A percentile compares a stretch with the other conserved stretches of the same genome.
Evolutionary conservation across 2,113 vertebrate species (phyloP).

Genomic region (Pelodiscus sinensis): DNA sequence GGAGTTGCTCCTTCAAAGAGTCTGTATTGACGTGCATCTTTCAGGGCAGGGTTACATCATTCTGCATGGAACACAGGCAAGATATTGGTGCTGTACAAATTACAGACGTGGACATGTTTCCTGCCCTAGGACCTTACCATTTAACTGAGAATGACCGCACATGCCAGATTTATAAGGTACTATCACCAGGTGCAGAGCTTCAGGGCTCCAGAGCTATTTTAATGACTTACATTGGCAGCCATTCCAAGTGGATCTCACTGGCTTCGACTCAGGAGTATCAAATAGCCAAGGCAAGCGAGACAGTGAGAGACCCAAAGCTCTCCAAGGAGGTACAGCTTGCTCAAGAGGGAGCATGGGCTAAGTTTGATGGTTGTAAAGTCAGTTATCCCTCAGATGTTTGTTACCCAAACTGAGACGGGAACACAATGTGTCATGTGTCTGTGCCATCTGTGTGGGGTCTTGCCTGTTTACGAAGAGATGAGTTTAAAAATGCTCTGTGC

Average conservation of each 20-base stretch:
- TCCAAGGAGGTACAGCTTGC: neutral
- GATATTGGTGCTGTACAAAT: neutral
- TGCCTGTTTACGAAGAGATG: neutral
- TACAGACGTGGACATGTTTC: neutral
- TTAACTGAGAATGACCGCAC: neutral
- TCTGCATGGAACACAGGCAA: neutral
- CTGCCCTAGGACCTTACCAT: neutral
- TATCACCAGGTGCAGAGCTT: neutral
- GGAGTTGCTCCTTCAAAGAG: neutral
- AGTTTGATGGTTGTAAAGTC: neutral
- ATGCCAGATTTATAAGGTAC: neutral
- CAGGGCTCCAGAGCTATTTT: neutral
- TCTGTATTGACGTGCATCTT: rapidly evolving
- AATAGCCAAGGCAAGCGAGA: neutral
- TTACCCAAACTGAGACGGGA: neutral
- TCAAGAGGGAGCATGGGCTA: neutral
- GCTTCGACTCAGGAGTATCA: neutral
- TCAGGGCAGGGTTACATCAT: neutral
- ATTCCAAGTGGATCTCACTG: neutral
- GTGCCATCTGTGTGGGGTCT: neutral
- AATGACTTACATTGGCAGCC: neutral
- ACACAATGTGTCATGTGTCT: neutral
- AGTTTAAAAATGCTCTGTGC: neutral
- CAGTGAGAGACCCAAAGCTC: neutral
- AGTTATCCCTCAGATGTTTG: neutral